Base-by-base conservation (phyloP, 2,888 invertebrate species). In the Drosophila neoperkinsi region DNA sequence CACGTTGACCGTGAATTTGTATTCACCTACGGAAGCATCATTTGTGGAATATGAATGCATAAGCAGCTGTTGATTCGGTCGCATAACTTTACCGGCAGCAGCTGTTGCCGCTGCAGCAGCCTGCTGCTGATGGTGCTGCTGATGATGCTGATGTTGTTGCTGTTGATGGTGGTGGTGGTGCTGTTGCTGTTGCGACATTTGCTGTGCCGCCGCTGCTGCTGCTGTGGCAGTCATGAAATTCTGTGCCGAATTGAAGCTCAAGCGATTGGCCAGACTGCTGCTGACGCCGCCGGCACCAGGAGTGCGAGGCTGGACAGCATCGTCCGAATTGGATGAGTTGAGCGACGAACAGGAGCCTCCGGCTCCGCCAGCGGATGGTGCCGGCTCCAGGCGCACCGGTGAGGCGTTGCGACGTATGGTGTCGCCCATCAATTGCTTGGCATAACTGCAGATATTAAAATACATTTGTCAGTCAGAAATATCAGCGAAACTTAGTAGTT, bases 381-480 rank as follows among this genome's bases (percentile, higher is more conserved):
- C 87, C 69, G 95, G 94, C 78, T 96, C 95, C 84, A 95, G 94
- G 85, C 97, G 95, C 85, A 98, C 97, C 61, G 98, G 98, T 59
- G 98, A 98, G 84, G 98, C 98, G 94, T 99, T 99, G 91, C 98
- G 96, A 80, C 97, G 96, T 91, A 99, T 99, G 79, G 98, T 98
- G 92, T 98, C 98, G 93, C 98, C 98, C 92, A 99, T 98, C 92
- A 98, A 94, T 93, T 97, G 96, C 93, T 98, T 98, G 50, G 98
- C 98, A 93, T 97, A 96, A 91, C 98, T 98, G 88, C 16, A 50
- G 1, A 56, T 25, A 18, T 21, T 0, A n/a, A 33, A 53, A 18
- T 34, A 53, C 66, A 53, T 33, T 50, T 36, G 36, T 30, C 25
- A 59, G n/a, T 9, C 11, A 49, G 16, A 16, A 11, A 34, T 33